phyloP scores from a whole-genome alignment of 2,797 vertebrate species.

The Tapirus indicus region DNA sequence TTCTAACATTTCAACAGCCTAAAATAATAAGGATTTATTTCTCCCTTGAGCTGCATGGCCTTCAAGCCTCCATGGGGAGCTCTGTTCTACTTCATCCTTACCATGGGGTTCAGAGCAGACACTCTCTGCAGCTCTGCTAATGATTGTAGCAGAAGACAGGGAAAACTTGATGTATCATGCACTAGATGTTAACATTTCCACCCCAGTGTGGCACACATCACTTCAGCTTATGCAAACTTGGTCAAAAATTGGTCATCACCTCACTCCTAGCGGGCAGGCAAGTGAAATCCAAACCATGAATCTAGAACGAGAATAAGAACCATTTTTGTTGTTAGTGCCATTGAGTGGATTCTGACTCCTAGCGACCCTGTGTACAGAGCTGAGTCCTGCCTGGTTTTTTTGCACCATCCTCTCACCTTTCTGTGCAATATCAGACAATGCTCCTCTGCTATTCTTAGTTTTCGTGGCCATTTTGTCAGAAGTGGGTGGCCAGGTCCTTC shows the following conservation, averaged over 20 bases:
- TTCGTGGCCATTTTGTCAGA: too few relatives aligned
- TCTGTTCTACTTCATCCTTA: not conserved
- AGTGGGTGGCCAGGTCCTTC: too few relatives aligned
- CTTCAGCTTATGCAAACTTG: not conserved
- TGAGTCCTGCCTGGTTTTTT: too few relatives aligned
- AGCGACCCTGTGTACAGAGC: too few relatives aligned
- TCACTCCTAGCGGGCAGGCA: not conserved
- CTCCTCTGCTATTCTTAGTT: too few relatives aligned
- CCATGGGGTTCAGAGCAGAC: not conserved
- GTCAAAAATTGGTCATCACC: not conserved
- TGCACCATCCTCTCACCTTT: too few relatives aligned
- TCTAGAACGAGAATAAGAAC: not conserved
- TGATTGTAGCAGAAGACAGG: not conserved
- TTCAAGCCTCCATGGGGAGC: not conserved
- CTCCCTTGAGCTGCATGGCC: not conserved
- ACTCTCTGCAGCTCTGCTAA: not conserved
- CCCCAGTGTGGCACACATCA: not conserved
- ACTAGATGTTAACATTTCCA: not conserved
- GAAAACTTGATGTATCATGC: not conserved
- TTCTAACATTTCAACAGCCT: not conserved
- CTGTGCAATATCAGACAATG: too few relatives aligned
- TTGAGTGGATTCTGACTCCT: too few relatives aligned
- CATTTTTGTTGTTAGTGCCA: too few relatives aligned
- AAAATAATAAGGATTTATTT: not conserved
- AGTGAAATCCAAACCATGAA: not conserved